phyloP scores from a whole-genome alignment of 1,140 invertebrate genomes.

The Coboldia fuscipes region DNA sequence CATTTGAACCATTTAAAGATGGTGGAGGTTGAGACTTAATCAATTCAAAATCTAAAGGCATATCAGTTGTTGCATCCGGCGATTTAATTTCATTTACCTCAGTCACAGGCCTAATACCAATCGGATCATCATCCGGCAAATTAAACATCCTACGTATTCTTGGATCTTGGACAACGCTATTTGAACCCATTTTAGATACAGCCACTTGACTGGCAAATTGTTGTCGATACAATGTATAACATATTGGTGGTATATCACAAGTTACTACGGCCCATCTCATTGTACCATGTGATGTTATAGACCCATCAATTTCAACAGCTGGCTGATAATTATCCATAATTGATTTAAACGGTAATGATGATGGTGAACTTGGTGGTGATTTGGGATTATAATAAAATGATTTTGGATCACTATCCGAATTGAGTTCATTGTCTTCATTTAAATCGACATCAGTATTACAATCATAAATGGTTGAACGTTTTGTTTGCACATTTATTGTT shows the following conservation, averaged over 20 bases:
- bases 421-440: too few relatives aligned
- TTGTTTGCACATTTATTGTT: too few relatives aligned
- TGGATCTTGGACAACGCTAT: too few relatives aligned
- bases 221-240: constrained; percentile 31
- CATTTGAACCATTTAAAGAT: too few relatives aligned
- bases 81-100: background rate
- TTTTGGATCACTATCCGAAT: too few relatives aligned
- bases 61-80: background rate
- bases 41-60: background rate
- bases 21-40: background rate
- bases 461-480: too few relatives aligned
- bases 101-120: background rate
- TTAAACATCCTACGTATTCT: too few relatives aligned
- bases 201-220: constrained; percentile 19
- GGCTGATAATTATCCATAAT: constrained; percentile 49
- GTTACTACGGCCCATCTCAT: constrained; percentile 23
- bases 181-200: constrained; percentile 11
- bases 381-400: too few relatives aligned
- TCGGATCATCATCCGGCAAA: constrained; percentile 5
- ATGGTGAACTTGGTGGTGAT: too few relatives aligned
- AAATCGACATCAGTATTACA: too few relatives aligned
- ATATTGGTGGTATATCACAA: constrained; percentile 10
- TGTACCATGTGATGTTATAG: constrained; percentile 49
- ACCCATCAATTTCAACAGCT: constrained; percentile 66
- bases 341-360: constrained; percentile 56